Base-by-base conservation (phyloP, 2,888 invertebrate genomes). In the Lycocerus yunnanus region DNA sequence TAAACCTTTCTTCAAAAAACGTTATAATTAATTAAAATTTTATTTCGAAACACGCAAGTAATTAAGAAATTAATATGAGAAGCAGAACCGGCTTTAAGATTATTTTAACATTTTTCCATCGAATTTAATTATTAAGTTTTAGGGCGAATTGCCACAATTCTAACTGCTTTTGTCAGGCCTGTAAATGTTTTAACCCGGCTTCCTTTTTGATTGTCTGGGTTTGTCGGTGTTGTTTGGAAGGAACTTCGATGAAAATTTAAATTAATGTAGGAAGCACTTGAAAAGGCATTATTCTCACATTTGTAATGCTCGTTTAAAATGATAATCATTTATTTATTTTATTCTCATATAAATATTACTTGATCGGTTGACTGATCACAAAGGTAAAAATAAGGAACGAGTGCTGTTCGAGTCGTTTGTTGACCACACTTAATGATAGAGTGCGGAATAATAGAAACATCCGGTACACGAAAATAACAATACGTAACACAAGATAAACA, bases 391-490 rank as follows among this genome's bases (percentile, higher is more conserved):
- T 18, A 16, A 63, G 20, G 43, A 43, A n/a, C 43, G 43, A 59
- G 59, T 14, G 15, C 15, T 15, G 59, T 59, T 15, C 59, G 15
- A 20, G 61, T 18, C 61, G 20, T 63, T 63, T 63, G 61, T 63
- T 63, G 61, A 63, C 61, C 61, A 63, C 61, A 63, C n/a, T 18
- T 63, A 63, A 63, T 63, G 61, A 63, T 63, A 63, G 61, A 63
- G 61, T 63, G 60, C 18, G 18, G 65, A 74, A 71, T 68, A 72
- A 71, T 66, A 24, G 66, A 15, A 24, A 58, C 58, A 72, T 75
- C 75, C 75, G 72, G 72, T 75, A 67, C 69, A 69, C 59, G 69
- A 58, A 67, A 27, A 21, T 63, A 75, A 75, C 72, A 75, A 75
- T 75, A 60, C 27, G 21, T 68, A 66, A 43, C 65, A 61, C 16